Evolutionary conservation across 1,140 invertebrate species (phyloP), one percentile per base, ranked within the genome.

Genomic region (Nylanderia fulva): DNA sequence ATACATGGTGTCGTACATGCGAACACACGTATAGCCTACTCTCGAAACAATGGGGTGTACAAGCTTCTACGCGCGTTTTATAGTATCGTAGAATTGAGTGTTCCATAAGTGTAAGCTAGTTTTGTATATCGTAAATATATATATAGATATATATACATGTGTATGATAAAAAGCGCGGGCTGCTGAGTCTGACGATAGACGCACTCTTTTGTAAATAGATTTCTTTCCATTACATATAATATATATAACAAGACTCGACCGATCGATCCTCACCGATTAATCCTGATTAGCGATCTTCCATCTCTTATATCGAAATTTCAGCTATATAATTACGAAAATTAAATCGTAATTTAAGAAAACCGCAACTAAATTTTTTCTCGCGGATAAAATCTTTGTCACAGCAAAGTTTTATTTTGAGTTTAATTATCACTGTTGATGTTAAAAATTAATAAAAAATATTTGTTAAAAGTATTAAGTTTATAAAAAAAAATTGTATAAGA

Each of bases 41-140:
- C 33, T 86, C 56, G 76, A 76, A 24, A 76, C 48, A 72, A 72
- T 52, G 82, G 68, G 71, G 75, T 90, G 85, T 90, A 87, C 63
- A 87, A 89, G 89, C 89, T 89, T 90, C 76, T 90, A 85, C 88
- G 45, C 45, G 45, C 45, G 79, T 87, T 90, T 85, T 89, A 85
- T 89, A 90, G 88, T 80, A 42, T 80, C 64, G 88, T 87, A 89
- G 84, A 90, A 68, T 86, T 89, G 72, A 87, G 83, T 90, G 89
- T 90, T 90, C 88, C 88, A 84, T 54, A 66, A 56, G 61, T 82
- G 48, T 86, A 90, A 90, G 76, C 77, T 89, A 90, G 88, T 89
- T 89, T 89, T 90, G 54, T 90, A 90, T 89, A 87, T 64, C 74
- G 54, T 79, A 86, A 77, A 42, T 85, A 66, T 76, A 80, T 48